phyloP scores from a whole-genome alignment of 2,797 vertebrate genomes.

The Cossypha caffra region DNA sequence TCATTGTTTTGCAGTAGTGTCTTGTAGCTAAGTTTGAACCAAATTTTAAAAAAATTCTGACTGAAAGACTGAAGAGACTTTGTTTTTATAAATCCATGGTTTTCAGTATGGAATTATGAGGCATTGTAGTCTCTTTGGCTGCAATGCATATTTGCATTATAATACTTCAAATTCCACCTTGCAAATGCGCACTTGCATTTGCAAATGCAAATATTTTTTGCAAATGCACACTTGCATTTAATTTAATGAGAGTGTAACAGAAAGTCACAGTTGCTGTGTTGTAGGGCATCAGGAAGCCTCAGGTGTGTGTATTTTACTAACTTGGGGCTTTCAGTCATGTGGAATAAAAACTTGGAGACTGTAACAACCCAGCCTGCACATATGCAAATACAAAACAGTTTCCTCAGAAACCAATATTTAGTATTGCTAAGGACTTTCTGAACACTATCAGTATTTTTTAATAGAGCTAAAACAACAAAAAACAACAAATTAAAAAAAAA shows the following conservation, averaged over 20 bases:
- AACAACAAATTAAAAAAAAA: too few species aligned
- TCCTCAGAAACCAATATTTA: background rate
- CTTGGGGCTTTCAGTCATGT: background rate
- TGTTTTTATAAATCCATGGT: background rate
- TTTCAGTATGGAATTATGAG: background rate
- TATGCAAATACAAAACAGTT: background rate
- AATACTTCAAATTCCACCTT: background rate
- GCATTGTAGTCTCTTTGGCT: background rate
- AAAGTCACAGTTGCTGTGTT: background rate
- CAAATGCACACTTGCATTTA: background rate
- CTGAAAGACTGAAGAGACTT: background rate
- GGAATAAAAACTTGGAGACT: background rate
- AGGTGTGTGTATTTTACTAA: background rate
- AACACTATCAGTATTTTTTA: background rate
- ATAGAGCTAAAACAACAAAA: too few species aligned
- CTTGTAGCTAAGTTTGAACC: background rate
- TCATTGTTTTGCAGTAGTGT: background rate
- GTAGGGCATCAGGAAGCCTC: background rate
- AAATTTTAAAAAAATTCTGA: background rate
- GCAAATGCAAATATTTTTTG: background rate
- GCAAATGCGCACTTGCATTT: background rate
- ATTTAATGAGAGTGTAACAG: background rate
- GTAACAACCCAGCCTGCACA: accelerated
- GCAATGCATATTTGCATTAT: background rate
- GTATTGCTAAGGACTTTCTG: background rate